Base-by-base conservation (phyloP, 2,113 vertebrate genomes). In the Cephalopterus ornatus region DNA sequence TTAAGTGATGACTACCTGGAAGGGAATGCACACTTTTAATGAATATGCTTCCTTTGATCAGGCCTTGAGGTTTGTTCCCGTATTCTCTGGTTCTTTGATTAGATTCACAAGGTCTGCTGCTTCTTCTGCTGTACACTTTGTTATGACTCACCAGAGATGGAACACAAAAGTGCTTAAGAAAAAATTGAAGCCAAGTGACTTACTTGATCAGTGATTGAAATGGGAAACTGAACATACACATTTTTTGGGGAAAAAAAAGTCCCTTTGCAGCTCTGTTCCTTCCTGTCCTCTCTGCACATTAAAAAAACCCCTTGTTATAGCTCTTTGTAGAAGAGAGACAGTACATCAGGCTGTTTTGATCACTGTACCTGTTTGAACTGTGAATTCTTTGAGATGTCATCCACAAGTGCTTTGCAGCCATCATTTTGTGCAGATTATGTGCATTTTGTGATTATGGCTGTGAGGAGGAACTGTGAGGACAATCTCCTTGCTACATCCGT, bases 281-380 rank as follows among this genome's bases (percentile, higher is more conserved):
- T 93, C 42, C 90, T 85, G 37, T 32, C 26, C 58, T 85, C 47
- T 74, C 39, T 46, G n/a, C 56, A 41, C 56, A 92, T 30, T 44
- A 67, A 46, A 41, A 88, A 85, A 47, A 9, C 41, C 22, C 41
- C 22, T 79, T 42, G 73, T 72, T 88, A 59, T 15, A 61, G 9
- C 10, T 83, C 44, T 82, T 72, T 50, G 44, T 68, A 75, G 23
- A 67, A 73, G 39, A 55, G 52, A 93, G 65, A 35, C 0, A 1
- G 77, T 92, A 62, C 55, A 65, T 78, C 41, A 56, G 62, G 37
- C 62, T 83, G 44, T 88, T 95, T 90, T 95, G 92, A 93, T 93
- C 88, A 53, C n/a, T 58, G 32, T 67, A 35, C 42, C 86, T 83
- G 32, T 88, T 86, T 92, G 83, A 92, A 85, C 71, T 0, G 0